phyloP scores from a whole-genome alignment of 2,888 invertebrate species.

The Trypoxylon attenuatum region DNA sequence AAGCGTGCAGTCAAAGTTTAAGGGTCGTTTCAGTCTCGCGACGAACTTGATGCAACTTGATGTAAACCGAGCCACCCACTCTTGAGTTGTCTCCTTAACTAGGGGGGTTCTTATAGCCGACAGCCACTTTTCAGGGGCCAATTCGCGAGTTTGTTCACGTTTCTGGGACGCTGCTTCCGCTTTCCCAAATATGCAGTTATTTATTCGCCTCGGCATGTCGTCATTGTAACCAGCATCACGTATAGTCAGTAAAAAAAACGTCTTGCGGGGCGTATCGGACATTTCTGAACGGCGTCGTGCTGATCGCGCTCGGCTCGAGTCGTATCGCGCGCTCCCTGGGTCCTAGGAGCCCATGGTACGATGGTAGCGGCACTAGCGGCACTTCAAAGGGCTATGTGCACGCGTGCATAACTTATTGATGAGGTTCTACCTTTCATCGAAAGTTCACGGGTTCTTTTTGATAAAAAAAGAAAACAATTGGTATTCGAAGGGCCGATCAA shows the following conservation, averaged over 20 bases:
- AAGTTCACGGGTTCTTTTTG: conserved; percentile 38
- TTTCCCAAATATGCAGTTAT: conserved; percentile 35
- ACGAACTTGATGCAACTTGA: too few relatives aligned
- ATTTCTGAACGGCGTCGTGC: conserved; percentile 23
- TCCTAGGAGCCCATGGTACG: conserved; percentile 29
- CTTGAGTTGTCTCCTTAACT: too few relatives aligned
- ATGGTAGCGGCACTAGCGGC: conserved; percentile 35
- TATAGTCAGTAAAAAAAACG: conserved; percentile 30
- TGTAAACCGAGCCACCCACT: too few relatives aligned
- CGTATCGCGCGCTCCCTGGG: conserved; percentile 26
- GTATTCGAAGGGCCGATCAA: conserved; percentile 31
- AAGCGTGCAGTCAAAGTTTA: too few relatives aligned
- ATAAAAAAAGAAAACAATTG: conserved; percentile 29
- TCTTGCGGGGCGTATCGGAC: conserved; percentile 20
- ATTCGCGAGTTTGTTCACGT: conserved; percentile 20
- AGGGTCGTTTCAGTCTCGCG: too few relatives aligned
- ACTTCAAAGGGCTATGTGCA: conserved; percentile 48
- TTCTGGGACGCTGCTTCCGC: conserved; percentile 34
- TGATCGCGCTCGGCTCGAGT: conserved; percentile 26
- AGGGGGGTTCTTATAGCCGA: too few relatives aligned
- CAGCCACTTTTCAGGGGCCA: not conserved
- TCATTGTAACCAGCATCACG: conserved; percentile 32
- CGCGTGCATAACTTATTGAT: conserved; percentile 52
- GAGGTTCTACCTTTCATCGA: conserved; percentile 45
- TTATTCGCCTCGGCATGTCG: conserved; percentile 20